Evolutionary conservation across 2,797 vertebrate genomes (phyloP).

Genomic region (Gadopsis bispinosus): DNA sequence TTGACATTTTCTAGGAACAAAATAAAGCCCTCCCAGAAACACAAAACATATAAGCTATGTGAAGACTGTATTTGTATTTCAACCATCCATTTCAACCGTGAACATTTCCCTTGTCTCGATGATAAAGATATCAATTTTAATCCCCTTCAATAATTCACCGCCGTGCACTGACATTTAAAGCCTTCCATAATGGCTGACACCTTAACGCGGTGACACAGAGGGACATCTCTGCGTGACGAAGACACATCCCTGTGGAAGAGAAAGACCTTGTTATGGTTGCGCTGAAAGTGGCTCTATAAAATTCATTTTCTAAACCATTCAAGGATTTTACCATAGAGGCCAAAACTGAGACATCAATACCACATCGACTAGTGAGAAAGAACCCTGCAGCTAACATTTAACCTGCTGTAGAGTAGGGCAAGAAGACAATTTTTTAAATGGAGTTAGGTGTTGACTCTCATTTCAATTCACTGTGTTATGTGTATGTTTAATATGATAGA

Average conservation of each 20-base stretch:
- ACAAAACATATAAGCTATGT: not conserved
- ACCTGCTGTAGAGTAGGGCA: not conserved
- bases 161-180: constrained; percentile 67
- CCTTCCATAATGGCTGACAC: constrained; percentile 48
- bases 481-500: not conserved
- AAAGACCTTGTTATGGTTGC: constrained; percentile 16
- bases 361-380: constrained; percentile 8
- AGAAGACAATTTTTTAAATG: constrained; percentile 2
- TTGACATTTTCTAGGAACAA: constrained; percentile 41
- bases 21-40: not conserved
- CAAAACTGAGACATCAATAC: constrained; percentile 23
- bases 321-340: constrained; percentile 34
- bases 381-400: constrained; percentile 26
- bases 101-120: constrained; percentile 29
- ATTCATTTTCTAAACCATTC: constrained; percentile 10
- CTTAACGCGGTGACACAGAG: constrained; percentile 43
- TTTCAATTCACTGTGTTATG: constrained; percentile 9
- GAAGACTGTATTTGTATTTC: constrained; percentile 16
- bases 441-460: constrained; percentile 5
- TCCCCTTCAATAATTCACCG: constrained; percentile 61
- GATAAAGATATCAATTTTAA: constrained; percentile 57
- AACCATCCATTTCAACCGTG: constrained; percentile 21
- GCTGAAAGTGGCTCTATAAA: constrained; percentile 18
- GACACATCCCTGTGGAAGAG: constrained; percentile 9
- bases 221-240: constrained; percentile 21